Percentiles rank a stretch among this genome's conserved stretches.
phyloP scores from a whole-genome alignment of 2,888 invertebrate genomes.

The Netelia melanura region DNA sequence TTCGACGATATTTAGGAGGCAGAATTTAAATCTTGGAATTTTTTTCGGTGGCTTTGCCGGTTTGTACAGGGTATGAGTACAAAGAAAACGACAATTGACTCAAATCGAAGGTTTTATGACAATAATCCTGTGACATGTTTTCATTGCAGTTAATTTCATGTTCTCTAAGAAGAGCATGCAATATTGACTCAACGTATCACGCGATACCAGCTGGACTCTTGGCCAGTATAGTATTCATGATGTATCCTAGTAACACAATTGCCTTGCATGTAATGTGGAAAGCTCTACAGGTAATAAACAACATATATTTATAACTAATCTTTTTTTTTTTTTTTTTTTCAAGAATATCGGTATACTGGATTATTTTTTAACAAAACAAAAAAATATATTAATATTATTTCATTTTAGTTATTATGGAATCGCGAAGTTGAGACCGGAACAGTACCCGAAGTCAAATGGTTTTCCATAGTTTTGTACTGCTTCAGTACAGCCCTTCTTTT shows the following conservation, averaged over 20 bases:
- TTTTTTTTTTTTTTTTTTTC: background rate
- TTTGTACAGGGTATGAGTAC: slow-evolving; percentile 87
- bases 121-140: slow-evolving; percentile 52
- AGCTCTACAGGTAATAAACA: slow-evolving; percentile 89
- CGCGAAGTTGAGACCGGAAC: slow-evolving; percentile 89
- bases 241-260: slow-evolving; percentile 91
- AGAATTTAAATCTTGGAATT: slow-evolving; percentile 88
- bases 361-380: background rate
- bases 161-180: slow-evolving; percentile 87
- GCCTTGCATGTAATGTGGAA: slow-evolving; percentile 95
- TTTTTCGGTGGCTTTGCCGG: slow-evolving; percentile 90
- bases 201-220: slow-evolving; percentile 90
- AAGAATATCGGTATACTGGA: background rate
- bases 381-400: background rate
- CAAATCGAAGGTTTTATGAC: background rate
- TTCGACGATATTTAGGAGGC: slow-evolving; percentile 86
- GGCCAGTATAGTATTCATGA: slow-evolving; percentile 90
- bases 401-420: slow-evolving; percentile 89
- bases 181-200: slow-evolving; percentile 87
- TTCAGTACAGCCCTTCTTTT: slow-evolving; percentile 92
- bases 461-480: slow-evolving; percentile 90
- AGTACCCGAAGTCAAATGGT: slow-evolving; percentile 90
- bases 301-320: slow-evolving; percentile 42
- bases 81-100: background rate
- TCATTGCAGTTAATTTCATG: slow-evolving; percentile 88